These are phyloP conservation scores for Myoxocephalus aenaeus DNA, from an alignment of 2,797 vertebrate genomes.

Conservation along the genomic window DNA sequence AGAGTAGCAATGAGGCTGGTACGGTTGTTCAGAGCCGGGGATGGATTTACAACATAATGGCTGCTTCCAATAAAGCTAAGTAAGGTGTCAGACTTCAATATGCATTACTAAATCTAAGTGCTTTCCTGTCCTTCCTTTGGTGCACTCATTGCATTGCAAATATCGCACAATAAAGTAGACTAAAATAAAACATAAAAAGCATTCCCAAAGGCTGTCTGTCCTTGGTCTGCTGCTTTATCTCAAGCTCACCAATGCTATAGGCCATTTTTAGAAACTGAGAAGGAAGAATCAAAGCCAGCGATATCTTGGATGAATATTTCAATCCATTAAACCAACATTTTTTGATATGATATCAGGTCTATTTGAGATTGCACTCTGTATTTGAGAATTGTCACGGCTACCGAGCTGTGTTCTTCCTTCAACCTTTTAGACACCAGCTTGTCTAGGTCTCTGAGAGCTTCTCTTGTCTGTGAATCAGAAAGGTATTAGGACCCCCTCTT, in stretches of 20 bases:
- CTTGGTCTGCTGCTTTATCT: conserved; percentile 58
- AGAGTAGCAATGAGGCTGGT: conserved; percentile 25
- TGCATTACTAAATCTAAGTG: conserved; percentile 36
- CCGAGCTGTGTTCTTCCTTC: conserved; percentile 20
- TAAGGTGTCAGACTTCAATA: conserved; percentile 24
- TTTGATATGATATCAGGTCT: conserved; percentile 77
- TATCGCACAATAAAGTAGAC: conserved; percentile 18
- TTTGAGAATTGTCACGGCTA: conserved; percentile 44
- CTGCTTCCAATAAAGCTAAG: conserved; percentile 34
- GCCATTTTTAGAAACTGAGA: conserved; percentile 61
- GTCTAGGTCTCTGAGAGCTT: conserved; percentile 40
- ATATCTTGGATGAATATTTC: conserved; percentile 60
- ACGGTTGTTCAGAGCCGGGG: conserved; percentile 1
- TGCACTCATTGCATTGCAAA: conserved; percentile 29
- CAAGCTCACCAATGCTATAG: conserved; percentile 45
- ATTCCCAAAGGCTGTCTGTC: conserved; percentile 37
- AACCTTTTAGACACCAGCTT: conserved; percentile 47
- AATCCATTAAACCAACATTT: conserved; percentile 62
- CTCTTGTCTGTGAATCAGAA: conserved; percentile 39
- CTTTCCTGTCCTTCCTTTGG: conserved; percentile 22
- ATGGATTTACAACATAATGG: conserved; percentile 35
- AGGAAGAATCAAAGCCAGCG: conserved; percentile 53
- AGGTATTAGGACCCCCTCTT: conserved; percentile 47
- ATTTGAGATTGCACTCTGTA: conserved; percentile 61
- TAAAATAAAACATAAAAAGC: conserved; percentile 52